Percentiles rank a stretch among this genome's conserved stretches.
These are phyloP conservation scores for Tupaia chinensis DNA, from an alignment of 2,113 vertebrate genomes.

Conservation along the genomic window DNA sequence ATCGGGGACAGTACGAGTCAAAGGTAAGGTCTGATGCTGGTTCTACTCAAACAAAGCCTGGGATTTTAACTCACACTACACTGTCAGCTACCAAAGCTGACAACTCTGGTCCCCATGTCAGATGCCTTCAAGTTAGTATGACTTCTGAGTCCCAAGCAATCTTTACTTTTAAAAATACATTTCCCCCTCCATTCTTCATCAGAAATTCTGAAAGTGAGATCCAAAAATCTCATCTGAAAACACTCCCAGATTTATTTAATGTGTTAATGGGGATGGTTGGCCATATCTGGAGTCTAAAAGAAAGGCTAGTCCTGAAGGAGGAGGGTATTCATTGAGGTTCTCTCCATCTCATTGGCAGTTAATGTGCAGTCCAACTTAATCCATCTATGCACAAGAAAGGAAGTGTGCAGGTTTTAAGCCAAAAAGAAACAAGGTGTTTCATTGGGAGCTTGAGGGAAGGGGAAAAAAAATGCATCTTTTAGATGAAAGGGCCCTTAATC, in stretches of 20 bases:
- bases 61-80: not conserved
- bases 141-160: not conserved
- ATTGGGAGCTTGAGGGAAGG: conserved; percentile 51
- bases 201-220: not conserved
- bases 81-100: not conserved
- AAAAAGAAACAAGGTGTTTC: conserved; percentile 77
- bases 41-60: not conserved
- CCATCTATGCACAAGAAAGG: conserved; percentile 62
- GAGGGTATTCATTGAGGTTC: not conserved
- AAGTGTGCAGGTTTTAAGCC: conserved; percentile 57
- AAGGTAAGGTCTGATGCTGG: not conserved
- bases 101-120: not conserved
- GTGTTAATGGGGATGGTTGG: not conserved
- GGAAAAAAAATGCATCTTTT: conserved; percentile 61
- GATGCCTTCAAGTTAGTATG: not conserved
- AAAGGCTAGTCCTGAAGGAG: not conserved
- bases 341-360: not conserved
- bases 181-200: not conserved
- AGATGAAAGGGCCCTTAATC: conserved; percentile 79
- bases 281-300: not conserved
- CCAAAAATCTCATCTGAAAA: conserved; percentile 11
- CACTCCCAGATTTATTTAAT: not conserved
- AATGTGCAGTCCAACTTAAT: not conserved
- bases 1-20: not conserved
- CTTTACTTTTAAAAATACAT: not conserved